Evolutionary conservation across 2,113 vertebrate genomes (phyloP), one percentile per base, ranked within the genome.

Genomic region (Pollimyrus isidori): DNA sequence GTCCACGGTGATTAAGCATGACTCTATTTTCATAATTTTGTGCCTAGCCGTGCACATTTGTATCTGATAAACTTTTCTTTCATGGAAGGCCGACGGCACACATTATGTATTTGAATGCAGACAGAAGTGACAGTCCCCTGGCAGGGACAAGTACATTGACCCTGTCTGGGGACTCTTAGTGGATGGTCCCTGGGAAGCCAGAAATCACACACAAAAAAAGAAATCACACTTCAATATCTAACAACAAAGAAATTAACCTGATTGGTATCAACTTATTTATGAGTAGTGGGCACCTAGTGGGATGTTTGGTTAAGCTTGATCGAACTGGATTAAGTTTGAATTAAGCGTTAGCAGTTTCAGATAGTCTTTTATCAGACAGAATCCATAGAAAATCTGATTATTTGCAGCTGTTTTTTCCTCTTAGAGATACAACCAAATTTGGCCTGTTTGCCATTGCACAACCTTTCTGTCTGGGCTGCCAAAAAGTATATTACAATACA

Each of bases 221-320:
- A 50, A 84, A 76, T 89, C 88, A 89, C 90, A 90, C 89, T 88
- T 13, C 17, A 9, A 26, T n/a, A 89, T 76, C 69, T 91, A 89
- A 69, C 90, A 93, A 88, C 93, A 93, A 92, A 91, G 92, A 92
- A 93, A 92, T 87, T 9, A 52, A 92, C 90, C 89, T 92, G 91
- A 89, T 89, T 92, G 89, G 92, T 91, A 93, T 91, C 87, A 45
- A 85, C 90, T 91, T 82, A 65, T 90, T 92, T 90, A 91, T 87
- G 92, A 82, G 87, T 91, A 92, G 92, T 89, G 19, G 89, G 91
- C 84, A 45, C 89, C 91, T 48, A 50, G 93, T 45, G 94, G 91
- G 91, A 91, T 88, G 87, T 80, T 92, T 93, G 90, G 92, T 92
- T 91, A 91, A 93, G 92, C 93, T 94, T 90, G 93, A 93, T 91